phyloP scores from a whole-genome alignment of 2,113 vertebrate species.

The Upupa epops region DNA sequence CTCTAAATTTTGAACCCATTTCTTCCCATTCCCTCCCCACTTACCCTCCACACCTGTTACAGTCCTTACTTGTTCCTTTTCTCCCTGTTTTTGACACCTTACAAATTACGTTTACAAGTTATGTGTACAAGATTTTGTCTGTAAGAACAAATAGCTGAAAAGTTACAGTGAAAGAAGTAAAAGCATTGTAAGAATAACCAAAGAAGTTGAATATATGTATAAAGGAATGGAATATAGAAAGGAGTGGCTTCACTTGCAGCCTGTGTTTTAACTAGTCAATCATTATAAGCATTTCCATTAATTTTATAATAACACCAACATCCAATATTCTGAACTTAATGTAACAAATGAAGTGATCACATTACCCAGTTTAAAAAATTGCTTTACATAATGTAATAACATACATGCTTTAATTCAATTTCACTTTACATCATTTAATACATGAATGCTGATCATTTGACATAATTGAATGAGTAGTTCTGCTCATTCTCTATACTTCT shows the following conservation, averaged over 20 bases:
- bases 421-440: slow-evolving; percentile 53
- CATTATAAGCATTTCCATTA: background rate
- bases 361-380: slow-evolving; percentile 35
- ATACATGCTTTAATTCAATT: slow-evolving; percentile 52
- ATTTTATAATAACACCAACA: slow-evolving; percentile 16
- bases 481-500: background rate
- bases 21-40: background rate
- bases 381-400: slow-evolving; percentile 43
- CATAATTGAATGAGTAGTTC: slow-evolving; percentile 44
- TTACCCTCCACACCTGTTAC: rapidly evolving
- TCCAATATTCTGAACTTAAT: slow-evolving; percentile 18
- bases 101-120: background rate
- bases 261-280: background rate
- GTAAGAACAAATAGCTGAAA: background rate
- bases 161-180: background rate
- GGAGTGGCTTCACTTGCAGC: background rate
- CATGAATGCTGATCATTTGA: slow-evolving; percentile 45
- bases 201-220: too few species aligned
- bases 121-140: background rate
- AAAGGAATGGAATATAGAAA: background rate
- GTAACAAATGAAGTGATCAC: slow-evolving; percentile 31
- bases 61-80: background rate
- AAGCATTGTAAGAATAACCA: background rate
- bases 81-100: background rate
- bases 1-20: background rate